phyloP scores from a whole-genome alignment of 2,888 invertebrate genomes.

The Petrolisthes cinctipes region DNA sequence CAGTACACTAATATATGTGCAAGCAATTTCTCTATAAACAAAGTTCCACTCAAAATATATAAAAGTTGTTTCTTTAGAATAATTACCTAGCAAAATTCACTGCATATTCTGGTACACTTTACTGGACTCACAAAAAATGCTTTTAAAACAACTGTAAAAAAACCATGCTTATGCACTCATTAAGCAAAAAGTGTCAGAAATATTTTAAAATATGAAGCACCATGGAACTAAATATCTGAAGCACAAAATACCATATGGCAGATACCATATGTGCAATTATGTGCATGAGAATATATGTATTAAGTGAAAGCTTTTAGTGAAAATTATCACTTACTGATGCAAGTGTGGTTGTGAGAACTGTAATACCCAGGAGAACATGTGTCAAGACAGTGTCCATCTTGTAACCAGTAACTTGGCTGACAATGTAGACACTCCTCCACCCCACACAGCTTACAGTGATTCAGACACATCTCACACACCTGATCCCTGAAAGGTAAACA shows the following conservation, averaged over 20 bases:
- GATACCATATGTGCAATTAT: background rate
- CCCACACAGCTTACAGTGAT: conserved; percentile 49
- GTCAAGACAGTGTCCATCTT: conserved; percentile 41
- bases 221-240: background rate
- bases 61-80: no score
- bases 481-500: conserved; percentile 35
- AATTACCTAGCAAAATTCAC: no score
- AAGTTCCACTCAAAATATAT: no score
- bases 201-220: background rate
- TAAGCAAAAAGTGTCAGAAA: background rate
- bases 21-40: no score
- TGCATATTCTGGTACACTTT: no score
- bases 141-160: background rate
- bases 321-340: conserved; percentile 38
- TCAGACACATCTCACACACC: conserved; percentile 45
- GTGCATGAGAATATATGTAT: no score
- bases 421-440: conserved; percentile 54
- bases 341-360: conserved; percentile 24
- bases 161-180: background rate
- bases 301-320: no score
- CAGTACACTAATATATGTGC: no score
- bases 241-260: background rate
- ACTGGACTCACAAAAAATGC: no score
- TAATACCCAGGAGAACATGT: conserved; percentile 45
- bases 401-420: conserved; percentile 37